phyloP scores from a whole-genome alignment of 2,888 invertebrate genomes.

The Meiosimyza platycephala region DNA sequence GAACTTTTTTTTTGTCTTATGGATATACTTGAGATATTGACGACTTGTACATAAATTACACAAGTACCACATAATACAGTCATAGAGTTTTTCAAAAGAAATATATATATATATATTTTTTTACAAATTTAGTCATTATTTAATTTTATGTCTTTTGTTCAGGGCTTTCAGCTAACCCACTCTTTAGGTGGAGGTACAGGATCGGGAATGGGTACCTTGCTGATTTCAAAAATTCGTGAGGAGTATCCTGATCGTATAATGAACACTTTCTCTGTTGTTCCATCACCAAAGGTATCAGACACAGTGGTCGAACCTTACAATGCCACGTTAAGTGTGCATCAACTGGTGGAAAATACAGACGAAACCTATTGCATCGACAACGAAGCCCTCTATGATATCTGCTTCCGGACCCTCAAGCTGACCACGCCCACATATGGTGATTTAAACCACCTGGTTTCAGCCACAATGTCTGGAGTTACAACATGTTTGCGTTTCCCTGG shows the following conservation, averaged over 20 bases:
- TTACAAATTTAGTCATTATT: not conserved
- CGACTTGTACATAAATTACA: not conserved
- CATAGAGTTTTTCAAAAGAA: not conserved
- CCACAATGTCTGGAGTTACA: constrained; percentile 89
- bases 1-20: constrained; percentile 7
- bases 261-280: constrained; percentile 86
- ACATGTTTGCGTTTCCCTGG: constrained; percentile 91
- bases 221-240: constrained; percentile 89
- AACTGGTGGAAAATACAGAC: constrained; percentile 90
- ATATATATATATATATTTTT: too few relatives aligned
- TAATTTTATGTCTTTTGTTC: not conserved
- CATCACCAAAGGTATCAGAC: constrained; percentile 81
- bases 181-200: constrained; percentile 91
- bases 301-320: constrained; percentile 85
- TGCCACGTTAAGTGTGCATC: constrained; percentile 88
- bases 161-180: constrained; percentile 83
- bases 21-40: too few relatives aligned
- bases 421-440: constrained; percentile 93
- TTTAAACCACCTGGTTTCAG: constrained; percentile 89
- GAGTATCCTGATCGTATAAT: constrained; percentile 90
- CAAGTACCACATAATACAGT: not conserved
- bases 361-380: constrained; percentile 94
- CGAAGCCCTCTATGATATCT: constrained; percentile 92
- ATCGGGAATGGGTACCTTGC: constrained; percentile 87
- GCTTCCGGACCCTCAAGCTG: constrained; percentile 89